Conservation (phyloP, 2,797 vertebrate genomes). For the Labroides dimidiatus region DNA sequence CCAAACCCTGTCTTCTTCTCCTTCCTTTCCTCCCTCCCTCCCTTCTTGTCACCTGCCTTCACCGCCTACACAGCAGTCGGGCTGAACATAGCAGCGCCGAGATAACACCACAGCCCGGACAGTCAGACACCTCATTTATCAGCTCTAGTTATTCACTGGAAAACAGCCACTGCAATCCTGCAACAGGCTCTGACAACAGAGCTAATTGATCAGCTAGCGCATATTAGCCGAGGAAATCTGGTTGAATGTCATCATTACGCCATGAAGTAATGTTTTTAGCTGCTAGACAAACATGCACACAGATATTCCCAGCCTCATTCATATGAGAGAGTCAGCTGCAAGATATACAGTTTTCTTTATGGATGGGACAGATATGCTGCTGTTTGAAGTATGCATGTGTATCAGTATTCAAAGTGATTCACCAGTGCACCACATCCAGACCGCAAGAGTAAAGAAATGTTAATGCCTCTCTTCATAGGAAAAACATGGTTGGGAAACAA, state of each 20-base stretch:
- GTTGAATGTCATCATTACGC: conserved; percentile 15
- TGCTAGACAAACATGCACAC: neutral
- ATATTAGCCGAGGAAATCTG: conserved; percentile 29
- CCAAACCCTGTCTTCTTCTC: conserved; percentile 28
- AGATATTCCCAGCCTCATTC: neutral
- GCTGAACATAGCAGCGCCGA: conserved; percentile 63
- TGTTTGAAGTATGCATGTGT: conserved; percentile 23
- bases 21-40: conserved; percentile 49
- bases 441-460: conserved; percentile 11
- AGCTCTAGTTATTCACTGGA: conserved; percentile 58
- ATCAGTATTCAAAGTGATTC: conserved; percentile 24
- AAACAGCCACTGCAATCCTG: conserved; percentile 43
- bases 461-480: conserved; percentile 21
- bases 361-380: neutral
- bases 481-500: conserved; percentile 34
- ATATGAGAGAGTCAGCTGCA: neutral
- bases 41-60: conserved; percentile 75
- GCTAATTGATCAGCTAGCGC: conserved; percentile 37
- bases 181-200: conserved; percentile 32
- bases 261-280: neutral
- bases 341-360: neutral
- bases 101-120: conserved; percentile 70
- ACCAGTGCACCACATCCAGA: neutral
- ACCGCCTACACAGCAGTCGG: conserved; percentile 73
- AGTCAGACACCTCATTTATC: conserved; percentile 78